Base-by-base conservation (phyloP, 1,140 invertebrate genomes). In the Microplitis demolitor region DNA sequence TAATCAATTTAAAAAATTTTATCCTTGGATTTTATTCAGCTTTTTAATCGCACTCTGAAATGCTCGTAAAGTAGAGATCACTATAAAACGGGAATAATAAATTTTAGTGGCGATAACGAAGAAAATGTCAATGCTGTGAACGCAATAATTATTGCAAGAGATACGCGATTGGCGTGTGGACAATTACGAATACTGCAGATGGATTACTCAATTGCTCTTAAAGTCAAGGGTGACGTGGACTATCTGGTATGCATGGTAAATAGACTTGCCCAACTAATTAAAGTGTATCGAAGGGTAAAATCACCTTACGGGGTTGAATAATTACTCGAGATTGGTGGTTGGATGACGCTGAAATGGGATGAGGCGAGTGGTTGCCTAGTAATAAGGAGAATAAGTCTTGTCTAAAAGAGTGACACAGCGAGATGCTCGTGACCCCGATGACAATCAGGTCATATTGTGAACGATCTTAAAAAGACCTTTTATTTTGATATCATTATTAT, bases 401-500 rank as follows among this genome's bases (percentile, higher is more conserved):
- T 66, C 16, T 66, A 39, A 24, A 73, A 54, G 50, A 66, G 53
- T 14, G 54, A 45, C n/a, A 69, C 50, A 69, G 68, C 74, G 69
- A 64, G 62, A 61, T 66, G 66, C 75, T 78, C 69, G 73, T 77
- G 78, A 78, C 78, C 78, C 76, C 71, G 78, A 78, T 79, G 68
- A 74, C 77, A 79, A 79, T 78, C 75, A 74, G 73, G 66, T 72
- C 77, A 74, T 45, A 6, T 77, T 78, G 77, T 79, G 71, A 78
- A 78, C 78, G 76, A 78, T 75, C 73, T 58, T 16, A 24, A 24
- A 24, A 14, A 58, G 24, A 8, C 54, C 24, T 58, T 58, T 24
- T 16, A 6, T 24, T 16, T 16, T 58, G 14, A 24, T 58, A 24
- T 58, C 24, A 24, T 31, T 24, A 24, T 58, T 58, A 8, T 58